A percentile compares a stretch with the other conserved stretches of the same genome.
phyloP scores from a whole-genome alignment of 2,113 vertebrate species.

The Clinocottus analis region DNA sequence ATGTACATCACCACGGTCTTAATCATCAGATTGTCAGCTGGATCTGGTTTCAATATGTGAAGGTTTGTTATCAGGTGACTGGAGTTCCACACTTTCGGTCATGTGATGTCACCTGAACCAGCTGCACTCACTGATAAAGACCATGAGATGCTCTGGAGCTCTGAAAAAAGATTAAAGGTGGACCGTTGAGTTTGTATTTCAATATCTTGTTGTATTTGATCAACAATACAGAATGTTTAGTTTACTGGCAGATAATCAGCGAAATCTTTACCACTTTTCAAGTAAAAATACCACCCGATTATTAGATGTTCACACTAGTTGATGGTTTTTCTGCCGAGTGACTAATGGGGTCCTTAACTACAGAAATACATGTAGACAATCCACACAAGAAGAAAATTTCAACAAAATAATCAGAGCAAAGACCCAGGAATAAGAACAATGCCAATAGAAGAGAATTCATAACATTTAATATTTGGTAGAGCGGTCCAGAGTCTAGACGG shows the following conservation, averaged over 20 bases:
- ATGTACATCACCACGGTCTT: not conserved
- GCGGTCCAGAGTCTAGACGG: not conserved
- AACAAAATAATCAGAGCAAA: not conserved
- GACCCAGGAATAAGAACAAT: not conserved
- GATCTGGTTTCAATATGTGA: not conserved
- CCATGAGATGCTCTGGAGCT: not conserved
- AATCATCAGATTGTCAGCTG: not conserved
- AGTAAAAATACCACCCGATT: not conserved
- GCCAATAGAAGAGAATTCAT: not conserved
- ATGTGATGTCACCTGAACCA: not conserved
- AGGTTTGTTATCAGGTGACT: not conserved
- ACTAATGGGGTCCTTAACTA: not conserved
- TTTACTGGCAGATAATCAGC: not conserved
- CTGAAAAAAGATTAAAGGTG: not conserved
- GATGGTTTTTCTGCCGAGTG: too few relatives aligned
- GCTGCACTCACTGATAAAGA: conserved; percentile 1
- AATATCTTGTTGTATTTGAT: not conserved
- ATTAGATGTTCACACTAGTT: not conserved
- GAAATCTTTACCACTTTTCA: not conserved
- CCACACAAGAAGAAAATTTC: not conserved
- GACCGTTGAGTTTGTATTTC: not conserved
- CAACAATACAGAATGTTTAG: not conserved
- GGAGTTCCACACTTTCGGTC: not conserved
- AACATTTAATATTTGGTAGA: not conserved
- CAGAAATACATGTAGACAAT: not conserved